Evolutionary conservation across 1,140 invertebrate species (phyloP).

Genomic region (Euura saliciscinereae): DNA sequence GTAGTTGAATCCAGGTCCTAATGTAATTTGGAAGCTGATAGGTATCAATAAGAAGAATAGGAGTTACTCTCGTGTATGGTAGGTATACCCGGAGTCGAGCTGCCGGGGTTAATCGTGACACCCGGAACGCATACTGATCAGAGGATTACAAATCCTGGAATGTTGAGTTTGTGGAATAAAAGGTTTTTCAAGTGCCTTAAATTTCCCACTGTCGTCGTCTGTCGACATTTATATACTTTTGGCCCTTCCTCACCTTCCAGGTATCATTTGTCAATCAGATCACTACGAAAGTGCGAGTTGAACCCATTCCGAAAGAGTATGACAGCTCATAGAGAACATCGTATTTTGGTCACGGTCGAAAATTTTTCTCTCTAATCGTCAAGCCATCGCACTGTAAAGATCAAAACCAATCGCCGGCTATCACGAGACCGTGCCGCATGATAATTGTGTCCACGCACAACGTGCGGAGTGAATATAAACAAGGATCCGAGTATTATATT

Average conservation of each 20-base stretch:
- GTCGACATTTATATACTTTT: no score
- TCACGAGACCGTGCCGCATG: constrained; percentile 1
- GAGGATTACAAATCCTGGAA: not conserved
- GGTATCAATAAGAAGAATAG: not conserved
- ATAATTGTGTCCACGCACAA: not conserved
- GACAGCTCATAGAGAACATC: not conserved
- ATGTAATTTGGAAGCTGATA: not conserved
- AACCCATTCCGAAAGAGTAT: no score
- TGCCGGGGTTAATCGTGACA: not conserved
- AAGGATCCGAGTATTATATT: constrained; percentile 43
- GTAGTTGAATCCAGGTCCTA: not conserved
- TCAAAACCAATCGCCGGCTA: constrained; percentile 6
- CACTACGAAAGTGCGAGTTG: no score
- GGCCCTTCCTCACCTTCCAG: no score
- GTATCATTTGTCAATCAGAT: no score
- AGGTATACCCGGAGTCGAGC: not conserved
- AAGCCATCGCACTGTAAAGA: not conserved
- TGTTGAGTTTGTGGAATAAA: not conserved
- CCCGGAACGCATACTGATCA: not conserved
- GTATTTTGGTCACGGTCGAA: not conserved
- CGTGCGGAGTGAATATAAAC: constrained; percentile 1
- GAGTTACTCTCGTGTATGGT: not conserved
- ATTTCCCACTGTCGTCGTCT: no score
- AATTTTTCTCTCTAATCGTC: not conserved
- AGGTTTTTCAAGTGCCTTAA: no score